Evolutionary conservation across 2,888 invertebrate genomes (phyloP), one percentile per base, ranked within the genome.

Genomic region (Alloscopus bannaensis): DNA sequence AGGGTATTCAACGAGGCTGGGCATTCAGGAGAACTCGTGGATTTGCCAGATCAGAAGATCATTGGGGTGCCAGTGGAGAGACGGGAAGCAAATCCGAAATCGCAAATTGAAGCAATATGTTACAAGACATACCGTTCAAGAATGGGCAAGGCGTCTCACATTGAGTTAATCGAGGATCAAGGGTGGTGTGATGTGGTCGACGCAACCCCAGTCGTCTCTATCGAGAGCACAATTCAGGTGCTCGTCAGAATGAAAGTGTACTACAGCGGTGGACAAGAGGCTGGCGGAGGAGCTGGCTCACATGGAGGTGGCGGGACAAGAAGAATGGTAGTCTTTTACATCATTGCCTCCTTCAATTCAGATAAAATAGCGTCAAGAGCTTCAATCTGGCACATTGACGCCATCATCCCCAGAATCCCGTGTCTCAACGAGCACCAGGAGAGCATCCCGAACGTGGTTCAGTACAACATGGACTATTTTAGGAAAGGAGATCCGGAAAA

Each of bases 231-330:
- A 11, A 75, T 83, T n/a, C 81, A 81, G 65, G 57, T 84, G 1
- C 47, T 84, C 11, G 62, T 84, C 8, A 57, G 82, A 73, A 83
- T 84, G 83, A 52, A 73, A 65, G 81, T 82, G 0, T 73, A 73
- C 26, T 73, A 45, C 31, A 73, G 73, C 24, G 72, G 72, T 1
- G 72, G 64, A 2, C 24, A 45, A 3, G 26, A 13, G 52, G 24
- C 11, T 22, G 3, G 22, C n/a, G 29, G 52, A 22, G 52, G 22
- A 26, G 36, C 13, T 60, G 20, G 16, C n/a, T 18, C 11, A 16
- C n/a, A 13, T 29, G 28, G 6, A 2, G 29, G 40, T 1, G 40
- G 3, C 3, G n/a, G 3, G 2, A 29, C 22, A 3, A 45, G 24
- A 3, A 50, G 72, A 6, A 18, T 52, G 13, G 72, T 52, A 1